Conservation (phyloP, 2,797 vertebrate genomes). For the Huso huso region DNA sequence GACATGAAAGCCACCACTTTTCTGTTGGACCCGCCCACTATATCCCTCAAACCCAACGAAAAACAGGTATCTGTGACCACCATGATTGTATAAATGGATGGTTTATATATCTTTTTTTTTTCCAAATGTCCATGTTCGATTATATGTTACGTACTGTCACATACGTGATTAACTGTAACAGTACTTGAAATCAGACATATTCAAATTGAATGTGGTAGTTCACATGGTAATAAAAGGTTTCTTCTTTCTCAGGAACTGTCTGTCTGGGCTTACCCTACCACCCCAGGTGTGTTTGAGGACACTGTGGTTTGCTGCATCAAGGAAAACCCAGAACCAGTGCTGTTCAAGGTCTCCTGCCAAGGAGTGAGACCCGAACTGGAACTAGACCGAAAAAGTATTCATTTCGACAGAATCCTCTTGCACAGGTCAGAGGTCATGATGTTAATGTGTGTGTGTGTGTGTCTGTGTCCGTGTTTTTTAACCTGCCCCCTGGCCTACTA, state of each 20-base stretch:
- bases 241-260: conserved; percentile 55
- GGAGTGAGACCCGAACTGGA: conserved; percentile 71
- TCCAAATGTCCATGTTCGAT: too few relatives aligned
- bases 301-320: conserved; percentile 65
- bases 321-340: conserved; percentile 65
- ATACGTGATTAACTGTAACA: too few relatives aligned
- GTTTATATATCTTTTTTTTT: too few relatives aligned
- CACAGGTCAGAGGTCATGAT: conserved; percentile 55
- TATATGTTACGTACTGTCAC: too few relatives aligned
- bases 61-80: conserved; percentile 56
- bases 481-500: not conserved
- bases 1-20: conserved; percentile 70
- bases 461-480: not conserved
- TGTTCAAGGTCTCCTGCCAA: conserved; percentile 69
- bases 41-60: conserved; percentile 66
- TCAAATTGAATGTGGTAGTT: conserved; percentile 37
- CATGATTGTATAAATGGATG: not conserved
- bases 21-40: conserved; percentile 66
- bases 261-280: conserved; percentile 77
- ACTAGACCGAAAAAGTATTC: conserved; percentile 62
- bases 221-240: not conserved
- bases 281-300: conserved; percentile 62
- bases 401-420: conserved; percentile 68
- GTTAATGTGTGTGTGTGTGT: not conserved
- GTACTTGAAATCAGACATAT: too few relatives aligned